A percentile compares a stretch with the other conserved stretches of the same genome.
These are phyloP conservation scores for Marcusenius ussheri DNA, from an alignment of 2,113 vertebrate genomes.

Conservation along the genomic window DNA sequence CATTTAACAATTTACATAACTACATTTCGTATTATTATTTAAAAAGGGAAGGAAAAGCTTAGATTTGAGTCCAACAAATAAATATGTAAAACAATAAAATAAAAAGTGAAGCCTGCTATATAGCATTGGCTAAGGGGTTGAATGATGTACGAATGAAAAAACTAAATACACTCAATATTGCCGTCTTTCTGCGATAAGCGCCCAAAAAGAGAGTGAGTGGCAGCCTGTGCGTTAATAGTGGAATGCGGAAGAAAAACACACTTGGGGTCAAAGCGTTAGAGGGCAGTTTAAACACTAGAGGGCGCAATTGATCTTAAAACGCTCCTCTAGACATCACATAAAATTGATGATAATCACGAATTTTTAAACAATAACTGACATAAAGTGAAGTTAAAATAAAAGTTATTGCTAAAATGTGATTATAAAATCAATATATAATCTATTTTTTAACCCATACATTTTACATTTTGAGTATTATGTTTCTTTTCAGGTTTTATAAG, in stretches of 20 bases:
- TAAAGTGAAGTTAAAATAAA: neutral
- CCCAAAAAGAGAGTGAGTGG: neutral
- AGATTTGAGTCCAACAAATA: neutral
- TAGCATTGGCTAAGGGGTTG: neutral
- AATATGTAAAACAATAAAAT: neutral
- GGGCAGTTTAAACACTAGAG: slow-evolving; percentile 12
- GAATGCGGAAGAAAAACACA: neutral
- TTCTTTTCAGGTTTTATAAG: neutral
- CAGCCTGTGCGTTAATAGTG: neutral
- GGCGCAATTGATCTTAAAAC: neutral
- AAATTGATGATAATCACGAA: neutral
- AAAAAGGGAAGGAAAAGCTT: neutral
- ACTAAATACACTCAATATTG: neutral
- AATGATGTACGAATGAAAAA: neutral
- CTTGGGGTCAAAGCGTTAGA: neutral
- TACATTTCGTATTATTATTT: neutral
- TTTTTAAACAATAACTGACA: neutral
- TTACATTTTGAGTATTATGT: neutral
- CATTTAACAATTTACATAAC: neutral
- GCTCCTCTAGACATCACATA: neutral
- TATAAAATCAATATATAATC: neutral
- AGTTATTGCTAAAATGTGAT: neutral
- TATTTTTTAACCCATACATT: neutral
- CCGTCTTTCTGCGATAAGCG: neutral
- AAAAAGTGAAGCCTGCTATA: neutral